A percentile compares a stretch with the other conserved stretches of the same genome.
Evolutionary conservation across 2,113 vertebrate species (phyloP).

Genomic region (Speoplatyrhinus poulsoni): DNA sequence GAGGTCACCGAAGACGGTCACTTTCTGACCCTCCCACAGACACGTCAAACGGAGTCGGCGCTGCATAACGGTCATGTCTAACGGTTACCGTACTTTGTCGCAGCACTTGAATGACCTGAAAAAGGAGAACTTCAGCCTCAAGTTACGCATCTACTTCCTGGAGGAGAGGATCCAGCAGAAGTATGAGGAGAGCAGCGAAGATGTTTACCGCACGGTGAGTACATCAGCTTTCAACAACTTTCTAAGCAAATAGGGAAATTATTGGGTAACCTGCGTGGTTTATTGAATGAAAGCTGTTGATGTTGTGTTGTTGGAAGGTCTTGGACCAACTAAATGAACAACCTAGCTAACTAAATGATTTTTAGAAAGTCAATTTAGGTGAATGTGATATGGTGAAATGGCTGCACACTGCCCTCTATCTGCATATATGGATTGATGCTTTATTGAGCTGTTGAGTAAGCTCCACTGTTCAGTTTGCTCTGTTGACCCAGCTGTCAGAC

Average conservation of each 20-base stretch:
- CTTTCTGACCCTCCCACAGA: constrained; percentile 50
- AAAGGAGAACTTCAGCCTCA: constrained; percentile 99
- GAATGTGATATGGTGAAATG: not conserved
- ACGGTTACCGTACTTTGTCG: constrained; percentile 95
- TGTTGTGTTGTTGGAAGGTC: too few relatives aligned
- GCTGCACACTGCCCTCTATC: constrained; percentile 4
- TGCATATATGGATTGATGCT: not conserved
- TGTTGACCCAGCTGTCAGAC: constrained; percentile 40
- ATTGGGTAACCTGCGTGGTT: too few relatives aligned
- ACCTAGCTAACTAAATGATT: too few relatives aligned
- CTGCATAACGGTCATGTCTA: constrained; percentile 86
- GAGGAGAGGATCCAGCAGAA: constrained; percentile 97
- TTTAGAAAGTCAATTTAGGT: too few relatives aligned
- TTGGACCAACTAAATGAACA: too few relatives aligned
- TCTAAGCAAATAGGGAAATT: not conserved
- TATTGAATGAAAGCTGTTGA: too few relatives aligned
- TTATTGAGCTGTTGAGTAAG: constrained; percentile 2
- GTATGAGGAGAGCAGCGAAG: constrained; percentile 88
- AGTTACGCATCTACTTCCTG: constrained; percentile 98
- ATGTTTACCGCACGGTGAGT: constrained; percentile 91
- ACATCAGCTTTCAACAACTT: not conserved
- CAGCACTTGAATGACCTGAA: constrained; percentile 99
- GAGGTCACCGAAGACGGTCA: constrained; percentile 24
- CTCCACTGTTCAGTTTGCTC: constrained; percentile 28
- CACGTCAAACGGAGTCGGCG: constrained; percentile 38